Evolutionary conservation across 2,888 invertebrate species (phyloP), one percentile per base, ranked within the genome.

Genomic region (Saturnia pavonia): DNA sequence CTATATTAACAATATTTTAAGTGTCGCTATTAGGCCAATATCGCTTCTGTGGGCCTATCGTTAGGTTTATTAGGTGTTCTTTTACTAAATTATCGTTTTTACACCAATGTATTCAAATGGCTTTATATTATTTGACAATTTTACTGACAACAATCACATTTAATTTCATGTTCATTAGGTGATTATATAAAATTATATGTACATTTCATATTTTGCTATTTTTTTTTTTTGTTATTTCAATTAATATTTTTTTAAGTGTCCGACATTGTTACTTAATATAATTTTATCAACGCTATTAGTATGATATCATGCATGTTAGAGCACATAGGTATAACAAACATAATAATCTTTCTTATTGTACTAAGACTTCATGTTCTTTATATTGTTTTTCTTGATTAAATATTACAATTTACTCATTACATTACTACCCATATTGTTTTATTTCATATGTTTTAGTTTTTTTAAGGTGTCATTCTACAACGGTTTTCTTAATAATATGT

Each of bases 21-120:
- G 80, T 80, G 77, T 80, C 82, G 76, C 83, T 80, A 81, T 84
- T 80, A 81, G 84, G 82, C 92, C 88, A 83, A 81, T 93, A 91
- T 92, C 86, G 92, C 92, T 93, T 93, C 79, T 91, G 91, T 92
- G 87, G 84, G 86, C 89, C 83, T 84, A 86, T 83, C 87, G 83
- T 87, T 82, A 80, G 88, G 88, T 88, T 65, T 40, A 40, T 40
- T 65, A 65, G 65, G 65, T 48, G 67, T 67, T 67, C 83, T 89
- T 85, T 82, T 82, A 74, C 73, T 81, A 79, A 82, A 79, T 79
- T 79, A 77, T 81, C 77, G 78, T 79, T 68, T 66, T 68, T 34
- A 54, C 19, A 34, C n/a, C 51, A 54, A 68, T 63, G 19, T 34
- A 27, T 63, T 63, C 34, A 68, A 68, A 40, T 68, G 68, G 68